Base-by-base conservation (phyloP, 2,888 invertebrate genomes). In the Gymnocheta viridis region DNA sequence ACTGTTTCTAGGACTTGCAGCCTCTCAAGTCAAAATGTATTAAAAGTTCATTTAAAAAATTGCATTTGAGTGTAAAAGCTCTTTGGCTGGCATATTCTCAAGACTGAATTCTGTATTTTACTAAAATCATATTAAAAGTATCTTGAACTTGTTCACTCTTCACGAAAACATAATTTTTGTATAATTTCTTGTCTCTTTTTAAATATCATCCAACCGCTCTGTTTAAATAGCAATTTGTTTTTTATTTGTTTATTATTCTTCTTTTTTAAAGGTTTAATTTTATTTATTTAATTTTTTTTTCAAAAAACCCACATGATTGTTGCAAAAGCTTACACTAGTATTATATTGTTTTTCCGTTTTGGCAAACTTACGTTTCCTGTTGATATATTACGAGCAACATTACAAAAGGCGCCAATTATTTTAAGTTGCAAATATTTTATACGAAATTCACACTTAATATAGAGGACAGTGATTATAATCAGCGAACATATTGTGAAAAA, bases 341-440 rank as follows among this genome's bases (percentile, higher is more conserved):
- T 47, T 47, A 72, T 56, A 73, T 73, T 27, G 56, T 49, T 66
- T 66, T 80, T 85, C 85, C 85, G 84, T 76, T 85, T 86, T 86
- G 86, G 85, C 85, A 86, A 86, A 83, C 86, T 85, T 82, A 81
- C 83, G 60, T 81, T 85, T 86, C 85, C 86, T 80, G 82, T 69
- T 73, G 74, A 41, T 58, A 14, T 58, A 35, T 19, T 19, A 51
- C 24, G 24, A 76, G 29, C 54, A 70, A 51, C 22, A 70, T 41
- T 64, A 58, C 27, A 81, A 82, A 81, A 67, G 74, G 80, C 78
- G 69, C 79, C 83, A 82, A 81, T 76, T 62, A 62, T 82, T 82
- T 72, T 66, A 74, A 78, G 72, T 47, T 66, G 54, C 27, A 76
- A 80, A 72, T 58, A 27, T 80, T 64, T 80, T 10, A 70, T 79